phyloP scores from a whole-genome alignment of 2,888 invertebrate species.

The Volucella inanis region DNA sequence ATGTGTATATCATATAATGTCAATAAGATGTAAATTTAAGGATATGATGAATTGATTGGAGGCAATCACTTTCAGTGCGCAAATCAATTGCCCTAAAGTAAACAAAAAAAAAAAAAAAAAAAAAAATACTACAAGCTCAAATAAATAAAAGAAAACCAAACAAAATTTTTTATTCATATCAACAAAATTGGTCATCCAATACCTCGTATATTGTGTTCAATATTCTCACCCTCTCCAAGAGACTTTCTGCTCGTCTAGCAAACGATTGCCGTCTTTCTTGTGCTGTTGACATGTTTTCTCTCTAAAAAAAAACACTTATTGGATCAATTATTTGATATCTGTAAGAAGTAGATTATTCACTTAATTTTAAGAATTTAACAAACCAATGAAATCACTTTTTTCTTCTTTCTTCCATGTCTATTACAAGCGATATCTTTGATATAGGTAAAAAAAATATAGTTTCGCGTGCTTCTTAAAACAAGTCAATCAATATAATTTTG shows the following conservation, averaged over 20 bases:
- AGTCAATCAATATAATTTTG: too few relatives aligned
- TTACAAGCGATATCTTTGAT: constrained; percentile 8
- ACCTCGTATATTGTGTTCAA: constrained; percentile 83
- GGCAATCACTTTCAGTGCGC: background rate
- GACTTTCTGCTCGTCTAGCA: constrained; percentile 82
- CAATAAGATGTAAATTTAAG: too few relatives aligned
- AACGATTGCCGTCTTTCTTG: constrained; percentile 82
- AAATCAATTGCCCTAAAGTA: constrained; percentile 14
- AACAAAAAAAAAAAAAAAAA: constrained; percentile 9
- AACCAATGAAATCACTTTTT: background rate
- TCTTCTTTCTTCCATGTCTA: background rate
- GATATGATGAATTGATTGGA: constrained; percentile 15
- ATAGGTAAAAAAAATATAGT: too few relatives aligned
- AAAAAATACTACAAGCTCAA: background rate
- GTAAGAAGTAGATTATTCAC: constrained; percentile 22
- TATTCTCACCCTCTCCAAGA: constrained; percentile 83
- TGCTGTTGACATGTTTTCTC: constrained; percentile 78
- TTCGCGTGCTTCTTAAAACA: too few relatives aligned
- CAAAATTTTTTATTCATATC: constrained; percentile 75
- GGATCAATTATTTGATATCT: constrained; percentile 10
- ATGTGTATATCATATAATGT: too few relatives aligned
- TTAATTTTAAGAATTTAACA: background rate
- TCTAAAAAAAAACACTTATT: background rate
- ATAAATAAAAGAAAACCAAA: constrained; percentile 23
- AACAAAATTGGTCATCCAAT: constrained; percentile 82